Conservation (phyloP, 2,797 vertebrate species). For the Eutrigla gurnardus region DNA sequence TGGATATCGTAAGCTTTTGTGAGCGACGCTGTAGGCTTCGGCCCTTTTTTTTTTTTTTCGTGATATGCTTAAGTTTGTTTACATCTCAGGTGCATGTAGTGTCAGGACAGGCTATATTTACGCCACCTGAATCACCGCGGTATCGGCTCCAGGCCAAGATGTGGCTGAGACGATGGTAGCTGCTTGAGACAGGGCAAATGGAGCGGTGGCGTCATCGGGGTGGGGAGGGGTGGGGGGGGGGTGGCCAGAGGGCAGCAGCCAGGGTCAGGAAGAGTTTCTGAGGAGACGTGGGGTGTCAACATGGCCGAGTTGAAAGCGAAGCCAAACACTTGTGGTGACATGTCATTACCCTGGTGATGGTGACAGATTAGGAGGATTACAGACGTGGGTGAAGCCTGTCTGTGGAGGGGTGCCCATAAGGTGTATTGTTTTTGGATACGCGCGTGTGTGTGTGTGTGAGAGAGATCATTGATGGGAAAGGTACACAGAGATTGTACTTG, state of each 20-base stretch:
- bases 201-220: slow-evolving; percentile 25
- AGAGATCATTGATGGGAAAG: background rate
- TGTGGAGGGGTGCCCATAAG: slow-evolving; percentile 41
- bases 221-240: background rate
- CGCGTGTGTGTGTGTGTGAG: slow-evolving; percentile 3
- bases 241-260: slow-evolving; percentile 67
- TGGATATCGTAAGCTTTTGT: slow-evolving; percentile 76
- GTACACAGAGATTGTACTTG: background rate
- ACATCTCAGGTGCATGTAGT: slow-evolving; percentile 73
- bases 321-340: slow-evolving; percentile 76
- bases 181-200: slow-evolving; percentile 66
- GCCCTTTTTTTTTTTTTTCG: slow-evolving; percentile 12
- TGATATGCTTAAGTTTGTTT: slow-evolving; percentile 72
- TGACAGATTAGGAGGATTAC: slow-evolving; percentile 76
- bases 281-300: slow-evolving; percentile 66
- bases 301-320: slow-evolving; percentile 58
- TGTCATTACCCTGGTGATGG: slow-evolving; percentile 65
- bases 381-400: slow-evolving; percentile 55
- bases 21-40: slow-evolving; percentile 72
- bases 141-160: slow-evolving; percentile 70
- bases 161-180: slow-evolving; percentile 70
- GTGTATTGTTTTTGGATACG: slow-evolving; percentile 23
- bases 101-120: slow-evolving; percentile 67
- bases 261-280: slow-evolving; percentile 59
- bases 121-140: slow-evolving; percentile 57